These are phyloP conservation scores for Standfussiana lucernea DNA, from an alignment of 2,888 invertebrate genomes.

Conservation along the genomic window DNA sequence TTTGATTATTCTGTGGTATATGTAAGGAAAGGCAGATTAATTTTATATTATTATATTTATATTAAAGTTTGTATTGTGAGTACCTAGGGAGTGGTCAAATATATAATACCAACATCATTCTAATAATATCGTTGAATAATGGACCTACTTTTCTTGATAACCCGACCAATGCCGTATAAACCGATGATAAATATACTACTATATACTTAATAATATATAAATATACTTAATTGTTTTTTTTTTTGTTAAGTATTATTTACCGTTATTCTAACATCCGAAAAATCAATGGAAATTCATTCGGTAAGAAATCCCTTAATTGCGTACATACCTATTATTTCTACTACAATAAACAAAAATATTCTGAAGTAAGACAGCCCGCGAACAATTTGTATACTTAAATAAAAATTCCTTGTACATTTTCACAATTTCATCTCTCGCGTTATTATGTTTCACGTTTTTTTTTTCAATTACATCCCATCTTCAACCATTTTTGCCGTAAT, in stretches of 20 bases:
- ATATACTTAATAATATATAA: too few species aligned
- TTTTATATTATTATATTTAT: too few species aligned
- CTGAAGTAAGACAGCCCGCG: not conserved
- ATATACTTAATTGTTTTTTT: too few species aligned
- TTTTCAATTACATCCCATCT: slow-evolving; percentile 49
- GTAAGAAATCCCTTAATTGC: not conserved
- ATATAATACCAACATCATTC: too few species aligned
- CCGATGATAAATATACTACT: too few species aligned
- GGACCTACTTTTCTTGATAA: too few species aligned
- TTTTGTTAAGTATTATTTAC: too few species aligned
- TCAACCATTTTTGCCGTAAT: not conserved
- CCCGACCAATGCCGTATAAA: too few species aligned
- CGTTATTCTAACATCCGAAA: not conserved
- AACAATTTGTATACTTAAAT: slow-evolving; percentile 39
- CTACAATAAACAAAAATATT: slow-evolving; percentile 6
- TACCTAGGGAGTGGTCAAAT: too few species aligned
- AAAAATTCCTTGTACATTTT: slow-evolving; percentile 40
- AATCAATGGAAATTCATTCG: not conserved
- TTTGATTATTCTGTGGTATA: not conserved
- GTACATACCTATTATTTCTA: not conserved
- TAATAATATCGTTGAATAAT: too few species aligned
- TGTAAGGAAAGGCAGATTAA: not conserved
- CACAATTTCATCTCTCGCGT: slow-evolving; percentile 47
- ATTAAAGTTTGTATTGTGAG: too few species aligned
- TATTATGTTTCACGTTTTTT: slow-evolving; percentile 42